phyloP scores from a whole-genome alignment of 2,888 invertebrate species.

The Plagodis dolabraria region DNA sequence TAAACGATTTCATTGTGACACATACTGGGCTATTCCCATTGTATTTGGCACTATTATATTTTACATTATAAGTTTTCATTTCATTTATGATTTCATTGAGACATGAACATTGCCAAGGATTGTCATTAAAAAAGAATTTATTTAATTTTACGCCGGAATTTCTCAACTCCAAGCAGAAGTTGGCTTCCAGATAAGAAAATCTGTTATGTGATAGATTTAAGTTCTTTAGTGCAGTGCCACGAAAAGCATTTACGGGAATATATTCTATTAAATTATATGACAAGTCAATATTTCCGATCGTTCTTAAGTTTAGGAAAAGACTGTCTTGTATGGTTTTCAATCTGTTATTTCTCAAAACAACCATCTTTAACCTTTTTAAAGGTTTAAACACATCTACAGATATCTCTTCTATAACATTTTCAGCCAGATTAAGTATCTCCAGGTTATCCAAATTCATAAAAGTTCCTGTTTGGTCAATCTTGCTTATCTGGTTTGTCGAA shows the following conservation, averaged over 20 bases:
- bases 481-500: constrained; percentile 60
- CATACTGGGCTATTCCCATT: constrained; percentile 65
- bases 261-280: constrained; percentile 61
- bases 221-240: constrained; percentile 58
- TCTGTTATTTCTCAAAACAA: constrained; percentile 61
- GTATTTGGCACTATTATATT: constrained; percentile 58
- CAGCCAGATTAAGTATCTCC: constrained; percentile 59
- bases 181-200: constrained; percentile 65
- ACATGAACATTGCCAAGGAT: constrained; percentile 76
- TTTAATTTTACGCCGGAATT: constrained; percentile 60
- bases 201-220: constrained; percentile 66
- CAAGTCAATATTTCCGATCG: constrained; percentile 59
- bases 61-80: constrained; percentile 56
- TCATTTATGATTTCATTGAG: constrained; percentile 62
- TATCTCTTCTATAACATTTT: constrained; percentile 59
- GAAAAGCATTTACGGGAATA: constrained; percentile 62
- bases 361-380: constrained; percentile 56
- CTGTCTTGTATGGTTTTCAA: constrained; percentile 57
- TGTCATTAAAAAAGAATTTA: constrained; percentile 69
- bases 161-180: constrained; percentile 66
- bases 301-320: constrained; percentile 56
- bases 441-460: constrained; percentile 58
- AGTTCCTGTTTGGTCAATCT: constrained; percentile 41
- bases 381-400: constrained; percentile 55
- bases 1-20: constrained; percentile 55